Conservation (phyloP, 1,140 invertebrate genomes). For the Zaprionus ghesquierei region DNA sequence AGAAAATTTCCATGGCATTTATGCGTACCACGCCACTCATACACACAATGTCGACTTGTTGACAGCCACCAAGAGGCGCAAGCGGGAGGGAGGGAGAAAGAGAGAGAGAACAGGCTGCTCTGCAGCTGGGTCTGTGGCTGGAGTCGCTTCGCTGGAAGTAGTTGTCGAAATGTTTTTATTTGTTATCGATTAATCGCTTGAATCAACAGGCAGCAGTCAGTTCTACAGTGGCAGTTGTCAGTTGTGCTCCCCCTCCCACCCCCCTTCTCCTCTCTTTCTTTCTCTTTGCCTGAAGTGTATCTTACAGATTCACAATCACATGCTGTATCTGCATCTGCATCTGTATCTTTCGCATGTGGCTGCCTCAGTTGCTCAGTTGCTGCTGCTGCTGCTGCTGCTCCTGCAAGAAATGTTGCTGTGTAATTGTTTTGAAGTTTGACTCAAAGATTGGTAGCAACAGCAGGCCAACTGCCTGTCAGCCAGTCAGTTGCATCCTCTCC, state of each 20-base stretch:
- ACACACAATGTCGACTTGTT: constrained; percentile 77
- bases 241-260: not conserved
- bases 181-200: constrained; percentile 82
- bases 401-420: constrained; percentile 72
- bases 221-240: constrained; percentile 56
- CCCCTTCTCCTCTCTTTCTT: not conserved
- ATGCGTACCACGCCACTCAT: constrained; percentile 78
- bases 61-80: constrained; percentile 52
- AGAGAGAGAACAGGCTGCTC: not conserved
- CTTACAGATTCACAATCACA: constrained; percentile 37
- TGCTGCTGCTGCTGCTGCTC: not conserved
- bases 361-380: not conserved
- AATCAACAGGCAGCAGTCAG: constrained; percentile 59
- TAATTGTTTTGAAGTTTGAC: constrained; percentile 81
- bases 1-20: constrained; percentile 81
- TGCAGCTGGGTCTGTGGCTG: constrained; percentile 8
- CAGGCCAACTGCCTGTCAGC: constrained; percentile 70
- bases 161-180: constrained; percentile 82
- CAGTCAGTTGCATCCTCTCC: constrained; percentile 20
- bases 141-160: constrained; percentile 67
- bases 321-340: constrained; percentile 16
- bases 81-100: not conserved
- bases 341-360: constrained; percentile 39
- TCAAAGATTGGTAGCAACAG: constrained; percentile 74
- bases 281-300: constrained; percentile 14